These are phyloP conservation scores for Ecliptopera silaceata DNA, from an alignment of 2,888 invertebrate genomes.

Conservation along the genomic window DNA sequence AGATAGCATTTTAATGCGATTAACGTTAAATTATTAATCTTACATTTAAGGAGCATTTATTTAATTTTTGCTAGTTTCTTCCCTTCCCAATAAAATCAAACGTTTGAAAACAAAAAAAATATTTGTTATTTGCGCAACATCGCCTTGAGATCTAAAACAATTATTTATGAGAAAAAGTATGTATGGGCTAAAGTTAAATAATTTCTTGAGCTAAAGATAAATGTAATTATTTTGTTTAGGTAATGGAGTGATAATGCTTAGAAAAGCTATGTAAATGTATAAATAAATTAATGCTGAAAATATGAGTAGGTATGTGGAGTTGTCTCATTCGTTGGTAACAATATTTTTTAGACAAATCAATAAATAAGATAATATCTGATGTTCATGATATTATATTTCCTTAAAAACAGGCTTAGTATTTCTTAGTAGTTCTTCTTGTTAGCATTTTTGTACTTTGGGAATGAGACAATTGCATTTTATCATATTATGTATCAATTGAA, in stretches of 20 bases:
- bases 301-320: conserved; percentile 56
- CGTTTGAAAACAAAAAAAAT: conserved; percentile 9
- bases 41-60: conserved; percentile 29
- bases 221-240: conserved; percentile 66
- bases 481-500: conserved; percentile 65
- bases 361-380: background rate
- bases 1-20: conserved; percentile 19
- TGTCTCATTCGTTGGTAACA: conserved; percentile 60
- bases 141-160: conserved; percentile 53
- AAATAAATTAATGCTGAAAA: conserved; percentile 72
- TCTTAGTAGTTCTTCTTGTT: too few species aligned
- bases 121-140: conserved; percentile 21
- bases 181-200: conserved; percentile 53
- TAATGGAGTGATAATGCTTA: conserved; percentile 69
- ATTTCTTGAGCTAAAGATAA: conserved; percentile 56
- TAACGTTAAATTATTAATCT: conserved; percentile 19
- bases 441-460: conserved; percentile 44
- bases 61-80: conserved; percentile 19
- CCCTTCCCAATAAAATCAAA: conserved; percentile 18
- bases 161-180: conserved; percentile 52
- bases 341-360: conserved; percentile 16
- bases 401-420: conserved; percentile 10
- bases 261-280: conserved; percentile 75
- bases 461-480: conserved; percentile 63
- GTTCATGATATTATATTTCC: conserved; percentile 15